Base-by-base conservation (phyloP, 2,113 vertebrate genomes). In the Nettapus auritus region DNA sequence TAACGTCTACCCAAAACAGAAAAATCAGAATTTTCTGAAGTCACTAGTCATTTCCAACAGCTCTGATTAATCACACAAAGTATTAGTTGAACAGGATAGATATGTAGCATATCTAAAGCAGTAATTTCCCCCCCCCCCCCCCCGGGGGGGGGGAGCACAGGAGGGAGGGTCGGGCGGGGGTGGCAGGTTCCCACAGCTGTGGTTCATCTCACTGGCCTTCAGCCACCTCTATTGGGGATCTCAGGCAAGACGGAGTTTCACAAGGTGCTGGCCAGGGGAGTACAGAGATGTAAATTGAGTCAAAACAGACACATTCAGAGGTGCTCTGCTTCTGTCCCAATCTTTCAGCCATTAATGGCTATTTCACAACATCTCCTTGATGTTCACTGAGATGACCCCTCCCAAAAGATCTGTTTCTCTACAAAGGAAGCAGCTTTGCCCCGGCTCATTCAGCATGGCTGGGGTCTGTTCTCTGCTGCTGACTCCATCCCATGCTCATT, bases 181-280 rank as follows among this genome's bases (percentile, higher is more conserved):
- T n/a, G 38, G n/a, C 66, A 31, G 8, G 5, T 36, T 56, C 44
- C 19, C 0, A 1, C 9, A 34, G 64, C 59, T 57, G 57, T 3
- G 14, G 15, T 59, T 52, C 25, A 22, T 69, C 66, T 84, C 63
- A 6, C 13, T 50, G 67, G 64, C 46, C 44, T 40, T 13, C 80
- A 78, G 40, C 33, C 67, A 55, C 64, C 68, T 1, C 0, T 13
- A 4, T 6, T 1, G 1, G 60, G 60, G 7, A 7, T 34, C 52
- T 11, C 1, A 4, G 29, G 28, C 0, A 0, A 3, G 2, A 42
- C 52, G 1, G 2, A 23, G 20, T 9, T 59, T 15, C 5, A 0
- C 4, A 10, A n/a, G 44, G 3, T 15, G n/a, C 60, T 66, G 71
- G 7, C 82, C 38, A 19, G 14, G 44, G 56, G 6, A 5, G 18